Evolutionary conservation across 2,888 invertebrate genomes (phyloP).

Genomic region (Clistopyga incitator): DNA sequence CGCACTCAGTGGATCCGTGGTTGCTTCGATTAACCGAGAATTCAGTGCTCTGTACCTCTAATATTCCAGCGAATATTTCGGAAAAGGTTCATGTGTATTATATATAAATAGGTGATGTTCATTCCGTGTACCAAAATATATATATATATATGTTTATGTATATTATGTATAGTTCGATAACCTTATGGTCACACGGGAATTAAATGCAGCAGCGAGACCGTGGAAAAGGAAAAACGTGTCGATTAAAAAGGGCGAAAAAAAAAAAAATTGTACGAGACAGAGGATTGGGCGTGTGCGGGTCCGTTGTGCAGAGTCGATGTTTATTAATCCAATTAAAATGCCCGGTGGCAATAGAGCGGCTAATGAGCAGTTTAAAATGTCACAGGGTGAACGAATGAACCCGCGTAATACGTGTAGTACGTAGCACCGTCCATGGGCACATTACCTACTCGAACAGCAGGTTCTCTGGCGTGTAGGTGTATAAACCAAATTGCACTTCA

Average conservation of each 20-base stretch:
- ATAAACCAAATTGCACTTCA: slow-evolving; percentile 63
- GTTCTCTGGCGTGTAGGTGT: slow-evolving; percentile 12
- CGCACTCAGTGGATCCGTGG: not conserved
- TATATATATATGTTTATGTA: not conserved
- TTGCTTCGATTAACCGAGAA: slow-evolving; percentile 33
- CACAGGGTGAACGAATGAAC: slow-evolving; percentile 42
- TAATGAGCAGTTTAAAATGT: slow-evolving; percentile 62
- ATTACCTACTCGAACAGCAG: not conserved
- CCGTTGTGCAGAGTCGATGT: slow-evolving; percentile 35
- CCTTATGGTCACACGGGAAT: slow-evolving; percentile 8
- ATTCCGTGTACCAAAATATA: too few relatives aligned
- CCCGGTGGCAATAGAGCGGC: slow-evolving; percentile 49
- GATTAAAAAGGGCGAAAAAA: not conserved
- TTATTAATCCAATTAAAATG: slow-evolving; percentile 65
- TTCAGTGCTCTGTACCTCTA: not conserved
- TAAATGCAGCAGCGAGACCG: not conserved
- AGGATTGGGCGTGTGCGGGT: not conserved
- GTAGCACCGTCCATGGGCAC: not conserved
- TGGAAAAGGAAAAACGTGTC: not conserved
- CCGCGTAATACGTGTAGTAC: slow-evolving; percentile 23
- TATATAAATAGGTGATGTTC: too few relatives aligned
- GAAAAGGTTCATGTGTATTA: not conserved
- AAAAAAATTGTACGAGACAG: not conserved
- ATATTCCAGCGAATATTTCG: slow-evolving; percentile 16
- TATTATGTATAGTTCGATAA: not conserved